These are phyloP conservation scores for Sitophilus oryzae DNA, from an alignment of 1,140 invertebrate species.

Conservation along the genomic window DNA sequence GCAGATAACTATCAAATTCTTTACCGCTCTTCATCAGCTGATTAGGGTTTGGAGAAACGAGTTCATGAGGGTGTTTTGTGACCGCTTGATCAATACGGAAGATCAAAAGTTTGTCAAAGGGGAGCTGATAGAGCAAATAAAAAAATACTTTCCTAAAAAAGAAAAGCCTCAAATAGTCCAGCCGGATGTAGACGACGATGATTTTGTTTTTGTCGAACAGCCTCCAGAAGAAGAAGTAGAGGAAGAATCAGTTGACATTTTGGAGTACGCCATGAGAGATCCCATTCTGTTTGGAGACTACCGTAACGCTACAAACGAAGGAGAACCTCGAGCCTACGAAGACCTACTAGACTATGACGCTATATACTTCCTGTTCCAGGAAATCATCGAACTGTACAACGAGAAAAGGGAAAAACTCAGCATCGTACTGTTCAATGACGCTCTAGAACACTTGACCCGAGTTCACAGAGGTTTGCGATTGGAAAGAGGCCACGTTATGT, in stretches of 20 bases:
- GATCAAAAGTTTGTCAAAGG: conserved; percentile 48
- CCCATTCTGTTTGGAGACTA: conserved; percentile 79
- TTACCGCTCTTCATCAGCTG: conserved; percentile 62
- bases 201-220: conserved; percentile 25
- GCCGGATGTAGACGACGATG: conserved; percentile 26
- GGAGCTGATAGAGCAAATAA: conserved; percentile 49
- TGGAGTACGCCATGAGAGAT: conserved; percentile 68
- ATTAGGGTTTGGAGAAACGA: conserved; percentile 86
- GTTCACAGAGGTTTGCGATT: conserved; percentile 77
- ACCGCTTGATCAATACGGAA: conserved; percentile 70
- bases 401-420: conserved; percentile 62
- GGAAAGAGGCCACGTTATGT: conserved; percentile 74
- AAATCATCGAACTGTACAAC: conserved; percentile 84
- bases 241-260: conserved; percentile 46
- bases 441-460: conserved; percentile 79
- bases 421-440: conserved; percentile 85
- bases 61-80: conserved; percentile 76
- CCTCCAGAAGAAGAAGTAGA: conserved; percentile 43
- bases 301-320: conserved; percentile 72
- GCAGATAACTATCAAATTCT: conserved; percentile 62
- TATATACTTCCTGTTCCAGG: conserved; percentile 75
- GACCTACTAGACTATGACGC: conserved; percentile 85
- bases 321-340: conserved; percentile 75
- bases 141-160: conserved; percentile 44
- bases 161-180: conserved; percentile 15